These are phyloP conservation scores for Cryptoleucopteryx plumbea DNA, from an alignment of 2,113 vertebrate genomes.

Conservation along the genomic window DNA sequence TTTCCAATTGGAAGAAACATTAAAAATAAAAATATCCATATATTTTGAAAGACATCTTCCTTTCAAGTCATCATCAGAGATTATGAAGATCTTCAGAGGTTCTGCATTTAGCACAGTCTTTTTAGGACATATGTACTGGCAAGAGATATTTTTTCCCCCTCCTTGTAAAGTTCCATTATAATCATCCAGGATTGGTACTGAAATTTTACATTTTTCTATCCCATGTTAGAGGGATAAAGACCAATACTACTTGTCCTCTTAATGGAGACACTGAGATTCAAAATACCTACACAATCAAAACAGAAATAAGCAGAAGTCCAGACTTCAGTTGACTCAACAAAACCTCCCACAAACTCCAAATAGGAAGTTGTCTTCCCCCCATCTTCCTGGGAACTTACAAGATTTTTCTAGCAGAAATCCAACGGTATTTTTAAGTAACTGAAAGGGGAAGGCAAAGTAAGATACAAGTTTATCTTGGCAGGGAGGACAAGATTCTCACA, in stretches of 20 bases:
- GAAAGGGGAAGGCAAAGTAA: background rate
- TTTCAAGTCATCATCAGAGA: background rate
- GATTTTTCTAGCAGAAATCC: background rate
- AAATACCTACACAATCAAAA: background rate
- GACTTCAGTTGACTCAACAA: background rate
- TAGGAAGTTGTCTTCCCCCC: background rate
- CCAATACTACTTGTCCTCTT: background rate
- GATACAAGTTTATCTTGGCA: background rate
- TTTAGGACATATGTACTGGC: background rate
- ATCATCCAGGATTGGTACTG: background rate
- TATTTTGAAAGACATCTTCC: background rate
- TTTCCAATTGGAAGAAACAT: background rate
- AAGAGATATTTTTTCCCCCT: background rate
- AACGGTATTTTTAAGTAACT: conserved; percentile 1
- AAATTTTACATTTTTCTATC: background rate
- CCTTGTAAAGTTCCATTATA: background rate
- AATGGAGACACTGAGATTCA: background rate
- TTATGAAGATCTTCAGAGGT: background rate
- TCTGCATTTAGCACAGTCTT: background rate
- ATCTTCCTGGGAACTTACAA: background rate
- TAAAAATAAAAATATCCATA: background rate
- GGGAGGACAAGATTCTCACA: background rate
- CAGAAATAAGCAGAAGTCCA: background rate
- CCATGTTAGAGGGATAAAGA: background rate
- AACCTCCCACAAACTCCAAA: background rate